Evolutionary conservation across 2,888 invertebrate species (phyloP).

Genomic region (Platynereis dumerilii): DNA sequence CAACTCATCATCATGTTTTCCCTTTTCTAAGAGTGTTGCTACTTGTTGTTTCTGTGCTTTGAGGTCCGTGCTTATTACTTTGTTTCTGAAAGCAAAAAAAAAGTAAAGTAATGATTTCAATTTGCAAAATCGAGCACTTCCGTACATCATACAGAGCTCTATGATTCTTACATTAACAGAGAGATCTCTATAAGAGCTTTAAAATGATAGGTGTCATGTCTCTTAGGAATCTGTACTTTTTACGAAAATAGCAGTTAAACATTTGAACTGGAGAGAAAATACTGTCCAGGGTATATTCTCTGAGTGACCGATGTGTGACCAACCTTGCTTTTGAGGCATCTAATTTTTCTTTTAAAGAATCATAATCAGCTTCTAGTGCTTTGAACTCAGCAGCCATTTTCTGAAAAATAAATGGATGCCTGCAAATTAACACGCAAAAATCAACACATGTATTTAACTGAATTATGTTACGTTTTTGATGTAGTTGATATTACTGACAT

Average conservation of each 20-base stretch:
- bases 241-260: too few species aligned
- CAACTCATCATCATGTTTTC: constrained; percentile 63
- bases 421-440: too few species aligned
- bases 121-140: neutral
- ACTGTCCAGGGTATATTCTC: too few species aligned
- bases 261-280: too few species aligned
- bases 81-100: constrained; percentile 47
- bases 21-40: constrained; percentile 58
- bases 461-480: too few species aligned
- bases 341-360: constrained; percentile 52
- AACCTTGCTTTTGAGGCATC: constrained; percentile 61
- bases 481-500: too few species aligned
- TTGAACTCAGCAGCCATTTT: constrained; percentile 52
- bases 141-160: neutral
- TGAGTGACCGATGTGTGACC: too few species aligned
- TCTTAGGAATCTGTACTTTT: too few species aligned
- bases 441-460: too few species aligned
- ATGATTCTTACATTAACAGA: too few species aligned
- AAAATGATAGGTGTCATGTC: too few species aligned
- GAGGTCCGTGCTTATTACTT: constrained; percentile 58
- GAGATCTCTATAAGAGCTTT: too few species aligned
- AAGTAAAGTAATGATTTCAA: neutral
- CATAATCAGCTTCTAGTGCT: constrained; percentile 53
- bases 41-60: constrained; percentile 58
- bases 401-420: constrained; percentile 42